These are phyloP conservation scores for Resseliella maxima DNA, from an alignment of 2,888 invertebrate species.

Conservation along the genomic window DNA sequence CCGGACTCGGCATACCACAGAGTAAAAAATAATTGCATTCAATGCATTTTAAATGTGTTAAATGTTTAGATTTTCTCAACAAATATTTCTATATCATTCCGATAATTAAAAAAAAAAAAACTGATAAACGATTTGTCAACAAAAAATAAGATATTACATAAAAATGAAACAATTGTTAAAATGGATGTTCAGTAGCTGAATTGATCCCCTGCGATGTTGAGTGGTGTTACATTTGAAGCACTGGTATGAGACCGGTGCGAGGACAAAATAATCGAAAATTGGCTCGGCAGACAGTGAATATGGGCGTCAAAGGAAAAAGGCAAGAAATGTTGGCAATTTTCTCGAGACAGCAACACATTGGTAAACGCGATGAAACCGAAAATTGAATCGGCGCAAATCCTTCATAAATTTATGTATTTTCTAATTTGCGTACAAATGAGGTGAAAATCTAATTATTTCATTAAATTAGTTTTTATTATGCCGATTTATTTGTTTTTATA, in stretches of 20 bases:
- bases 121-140: too few relatives aligned
- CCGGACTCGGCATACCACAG: too few relatives aligned
- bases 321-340: neutral
- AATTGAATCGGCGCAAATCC: conserved; percentile 43
- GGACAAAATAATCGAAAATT: conserved; percentile 55
- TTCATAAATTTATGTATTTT: conserved; percentile 56
- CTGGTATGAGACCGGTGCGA: neutral
- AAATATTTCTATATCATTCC: too few relatives aligned
- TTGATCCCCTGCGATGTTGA: too few relatives aligned
- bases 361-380: neutral
- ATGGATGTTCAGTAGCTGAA: too few relatives aligned
- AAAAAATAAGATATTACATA: too few relatives aligned
- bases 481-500: conserved; percentile 55
- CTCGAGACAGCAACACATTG: neutral
- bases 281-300: conserved; percentile 21
- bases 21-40: too few relatives aligned
- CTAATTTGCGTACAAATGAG: conserved; percentile 55
- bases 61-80: too few relatives aligned
- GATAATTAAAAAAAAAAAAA: too few relatives aligned
- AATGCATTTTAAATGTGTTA: neutral
- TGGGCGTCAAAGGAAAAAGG: neutral
- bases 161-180: too few relatives aligned
- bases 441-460: conserved; percentile 56
- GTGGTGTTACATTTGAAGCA: neutral
- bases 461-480: conserved; percentile 55